phyloP scores from a whole-genome alignment of 1,140 invertebrate species.

The Caligus rogercresseyi region DNA sequence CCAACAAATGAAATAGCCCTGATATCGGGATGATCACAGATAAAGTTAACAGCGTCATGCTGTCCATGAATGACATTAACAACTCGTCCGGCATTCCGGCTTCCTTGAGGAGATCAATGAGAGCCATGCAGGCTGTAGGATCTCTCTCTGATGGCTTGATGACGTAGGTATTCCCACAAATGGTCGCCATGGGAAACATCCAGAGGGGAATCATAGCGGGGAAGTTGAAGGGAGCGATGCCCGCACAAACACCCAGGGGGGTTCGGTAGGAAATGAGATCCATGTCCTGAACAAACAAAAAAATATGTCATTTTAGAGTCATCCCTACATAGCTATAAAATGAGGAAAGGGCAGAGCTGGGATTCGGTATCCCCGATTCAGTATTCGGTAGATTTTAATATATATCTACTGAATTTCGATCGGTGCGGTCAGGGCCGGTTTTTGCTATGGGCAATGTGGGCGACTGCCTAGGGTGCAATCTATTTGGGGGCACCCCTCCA shows the following conservation, averaged over 20 bases:
- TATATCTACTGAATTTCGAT: too few species aligned
- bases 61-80: constrained; percentile 92
- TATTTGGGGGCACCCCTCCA: too few species aligned
- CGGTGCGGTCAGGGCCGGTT: too few species aligned
- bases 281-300: constrained; percentile 50
- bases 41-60: constrained; percentile 84
- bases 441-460: too few species aligned
- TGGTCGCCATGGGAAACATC: constrained; percentile 51
- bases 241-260: constrained; percentile 67
- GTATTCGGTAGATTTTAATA: too few species aligned
- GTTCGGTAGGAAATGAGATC: constrained; percentile 71
- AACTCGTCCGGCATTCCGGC: constrained; percentile 78
- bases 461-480: too few species aligned
- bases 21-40: constrained; percentile 89
- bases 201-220: constrained; percentile 99
- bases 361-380: too few species aligned
- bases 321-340: too few species aligned
- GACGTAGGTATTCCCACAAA: constrained; percentile 60
- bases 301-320: too few species aligned
- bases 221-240: constrained; percentile 87
- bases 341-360: too few species aligned
- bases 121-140: constrained; percentile 83
- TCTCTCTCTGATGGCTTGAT: constrained; percentile 87
- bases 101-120: constrained; percentile 69
- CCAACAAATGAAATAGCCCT: constrained; percentile 97